Percentiles rank a stretch among this genome's conserved stretches.
phyloP scores from a whole-genome alignment of 2,113 vertebrate species.

The Sander vitreus region DNA sequence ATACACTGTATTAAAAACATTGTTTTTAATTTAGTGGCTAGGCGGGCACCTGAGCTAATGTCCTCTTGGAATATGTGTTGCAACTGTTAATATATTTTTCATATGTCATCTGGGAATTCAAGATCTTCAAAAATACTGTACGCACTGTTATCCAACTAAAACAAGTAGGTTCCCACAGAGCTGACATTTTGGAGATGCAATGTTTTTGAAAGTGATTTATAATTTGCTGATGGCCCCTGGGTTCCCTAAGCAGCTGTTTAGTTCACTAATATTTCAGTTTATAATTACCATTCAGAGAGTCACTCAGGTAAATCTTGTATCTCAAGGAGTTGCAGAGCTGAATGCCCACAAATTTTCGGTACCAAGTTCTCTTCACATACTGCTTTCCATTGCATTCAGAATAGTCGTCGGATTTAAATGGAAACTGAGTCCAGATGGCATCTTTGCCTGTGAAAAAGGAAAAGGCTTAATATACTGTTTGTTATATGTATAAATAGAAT shows the following conservation, averaged over 20 bases:
- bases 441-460: slow-evolving; percentile 88
- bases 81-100: too few relatives aligned
- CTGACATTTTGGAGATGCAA: too few relatives aligned
- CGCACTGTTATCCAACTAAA: too few relatives aligned
- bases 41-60: too few relatives aligned
- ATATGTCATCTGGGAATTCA: too few relatives aligned
- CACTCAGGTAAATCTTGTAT: slow-evolving; percentile 99
- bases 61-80: too few relatives aligned
- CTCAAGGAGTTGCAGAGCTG: slow-evolving; percentile 98
- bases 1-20: too few relatives aligned
- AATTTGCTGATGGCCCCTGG: neutral
- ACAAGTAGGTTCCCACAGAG: too few relatives aligned
- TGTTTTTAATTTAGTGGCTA: too few relatives aligned
- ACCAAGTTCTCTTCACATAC: slow-evolving; percentile 98
- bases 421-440: slow-evolving; percentile 97
- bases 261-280: neutral
- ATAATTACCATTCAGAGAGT: slow-evolving; percentile 91
- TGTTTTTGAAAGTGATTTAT: neutral
- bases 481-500: neutral
- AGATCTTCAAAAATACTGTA: too few relatives aligned
- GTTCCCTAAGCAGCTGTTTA: neutral
- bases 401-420: slow-evolving; percentile 91
- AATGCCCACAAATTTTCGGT: slow-evolving; percentile 98
- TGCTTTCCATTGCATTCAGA: slow-evolving; percentile 96
- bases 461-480: neutral